Conservation (phyloP, 64 coral and sea anemone genomes). For the Trachythela sp. region DNA sequence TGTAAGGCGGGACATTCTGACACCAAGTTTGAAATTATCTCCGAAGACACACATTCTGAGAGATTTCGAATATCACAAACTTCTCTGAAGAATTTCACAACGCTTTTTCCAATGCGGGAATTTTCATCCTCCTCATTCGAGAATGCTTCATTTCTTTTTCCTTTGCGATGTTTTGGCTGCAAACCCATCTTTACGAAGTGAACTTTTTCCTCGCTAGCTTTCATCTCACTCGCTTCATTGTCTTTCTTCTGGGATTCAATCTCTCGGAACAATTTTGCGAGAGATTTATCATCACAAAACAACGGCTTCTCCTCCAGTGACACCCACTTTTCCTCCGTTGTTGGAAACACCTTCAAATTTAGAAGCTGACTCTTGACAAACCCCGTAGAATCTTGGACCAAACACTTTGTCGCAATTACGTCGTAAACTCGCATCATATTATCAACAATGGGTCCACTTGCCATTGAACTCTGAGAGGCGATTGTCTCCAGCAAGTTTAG, state of each 20-base stretch:
- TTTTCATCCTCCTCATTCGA: background rate
- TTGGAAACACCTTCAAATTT: constrained; percentile 39
- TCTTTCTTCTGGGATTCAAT: background rate
- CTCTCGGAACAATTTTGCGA: constrained; percentile 54
- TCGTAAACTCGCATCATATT: background rate
- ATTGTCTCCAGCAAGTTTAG: constrained; percentile 57
- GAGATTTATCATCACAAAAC: constrained; percentile 50
- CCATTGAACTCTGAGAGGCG: constrained; percentile 6
- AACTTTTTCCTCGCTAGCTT: constrained; percentile 8
- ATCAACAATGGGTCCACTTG: background rate
- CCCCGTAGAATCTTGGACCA: background rate
- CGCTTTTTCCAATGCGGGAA: constrained; percentile 3
- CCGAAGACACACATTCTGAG: constrained; percentile 46
- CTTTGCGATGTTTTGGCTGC: background rate
- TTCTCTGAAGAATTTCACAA: constrained; percentile 39
- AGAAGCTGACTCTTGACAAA: constrained; percentile 28
- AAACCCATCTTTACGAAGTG: constrained; percentile 60
- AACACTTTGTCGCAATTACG: background rate
- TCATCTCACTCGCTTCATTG: constrained; percentile 17
- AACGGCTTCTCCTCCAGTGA: constrained; percentile 67
- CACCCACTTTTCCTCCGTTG: constrained; percentile 54
- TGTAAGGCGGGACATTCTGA: constrained; percentile 54
- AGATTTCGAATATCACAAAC: constrained; percentile 54
- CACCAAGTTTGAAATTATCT: background rate
- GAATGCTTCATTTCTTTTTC: background rate